phyloP scores from a whole-genome alignment of 1,140 invertebrate genomes.

The Scylla paramamosain region DNA sequence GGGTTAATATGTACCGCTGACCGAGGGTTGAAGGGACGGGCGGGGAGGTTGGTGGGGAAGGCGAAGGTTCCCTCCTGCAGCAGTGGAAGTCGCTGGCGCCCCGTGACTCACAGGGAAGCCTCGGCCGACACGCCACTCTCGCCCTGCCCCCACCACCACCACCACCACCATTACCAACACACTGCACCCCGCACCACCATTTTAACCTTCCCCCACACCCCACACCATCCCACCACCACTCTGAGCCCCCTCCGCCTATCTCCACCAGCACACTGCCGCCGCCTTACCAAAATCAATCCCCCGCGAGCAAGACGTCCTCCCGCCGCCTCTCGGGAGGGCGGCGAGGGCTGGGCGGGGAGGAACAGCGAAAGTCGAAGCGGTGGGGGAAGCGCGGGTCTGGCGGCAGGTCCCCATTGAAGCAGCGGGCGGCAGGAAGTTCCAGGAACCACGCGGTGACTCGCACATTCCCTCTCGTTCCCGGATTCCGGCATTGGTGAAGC shows the following conservation, averaged over 20 bases:
- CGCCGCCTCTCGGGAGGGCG: neutral
- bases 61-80: constrained; percentile 8
- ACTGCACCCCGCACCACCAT: neutral
- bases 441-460: constrained; percentile 46
- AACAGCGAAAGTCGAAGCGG: neutral
- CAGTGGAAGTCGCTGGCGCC: constrained; percentile 13
- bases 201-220: neutral
- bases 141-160: neutral
- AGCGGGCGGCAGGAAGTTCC: constrained; percentile 43
- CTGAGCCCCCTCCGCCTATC: neutral
- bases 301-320: neutral
- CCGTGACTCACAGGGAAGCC: constrained; percentile 49
- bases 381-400: constrained; percentile 13
- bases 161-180: constrained; percentile 2
- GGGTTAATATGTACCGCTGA: constrained; percentile 1
- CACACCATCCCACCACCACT: neutral
- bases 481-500: constrained; percentile 36
- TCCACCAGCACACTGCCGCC: constrained; percentile 14
- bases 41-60: neutral
- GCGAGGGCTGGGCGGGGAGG: constrained; percentile 6
- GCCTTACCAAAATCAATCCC: constrained; percentile 42
- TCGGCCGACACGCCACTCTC: neutral
- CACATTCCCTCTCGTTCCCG: constrained; percentile 44
- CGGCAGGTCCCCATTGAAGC: constrained; percentile 4
- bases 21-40: neutral